phyloP scores from a whole-genome alignment of 1,140 invertebrate species.

The Papilio polytes region DNA sequence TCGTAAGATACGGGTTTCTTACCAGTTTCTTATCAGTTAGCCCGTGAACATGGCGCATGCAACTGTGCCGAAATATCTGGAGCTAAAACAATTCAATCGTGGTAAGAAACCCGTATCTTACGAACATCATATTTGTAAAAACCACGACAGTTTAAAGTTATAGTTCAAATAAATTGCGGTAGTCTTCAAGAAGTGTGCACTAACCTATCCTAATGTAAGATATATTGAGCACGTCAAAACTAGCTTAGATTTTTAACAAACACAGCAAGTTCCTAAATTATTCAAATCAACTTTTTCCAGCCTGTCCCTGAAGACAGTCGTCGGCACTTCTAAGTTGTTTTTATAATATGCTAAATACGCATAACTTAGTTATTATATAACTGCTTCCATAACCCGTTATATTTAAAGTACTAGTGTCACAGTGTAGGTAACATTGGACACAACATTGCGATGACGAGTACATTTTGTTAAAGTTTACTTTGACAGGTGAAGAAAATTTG shows the following conservation, averaged over 20 bases:
- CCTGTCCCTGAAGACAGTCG: background rate
- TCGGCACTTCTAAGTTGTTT: background rate
- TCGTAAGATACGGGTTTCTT: no score
- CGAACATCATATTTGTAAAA: no score
- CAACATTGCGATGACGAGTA: no score
- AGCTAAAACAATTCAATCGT: no score
- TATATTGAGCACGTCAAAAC: background rate
- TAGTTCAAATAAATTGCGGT: background rate
- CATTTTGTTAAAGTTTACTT: no score
- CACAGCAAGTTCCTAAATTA: background rate
- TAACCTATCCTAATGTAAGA: background rate
- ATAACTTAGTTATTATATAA: background rate
- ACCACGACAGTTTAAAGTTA: no score
- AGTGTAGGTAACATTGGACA: background rate
- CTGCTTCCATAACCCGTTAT: background rate
- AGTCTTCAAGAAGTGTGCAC: background rate
- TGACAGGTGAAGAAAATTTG: no score
- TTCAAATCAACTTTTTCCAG: background rate
- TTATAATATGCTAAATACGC: constrained; percentile 1
- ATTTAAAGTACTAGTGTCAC: background rate
- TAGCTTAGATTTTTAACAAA: background rate
- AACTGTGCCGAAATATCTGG: no score
- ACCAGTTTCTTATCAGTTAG: no score
- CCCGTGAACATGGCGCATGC: no score
- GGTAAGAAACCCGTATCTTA: no score